Conservation (phyloP, 2,113 vertebrate genomes). For the Peucedramus taeniatus region DNA sequence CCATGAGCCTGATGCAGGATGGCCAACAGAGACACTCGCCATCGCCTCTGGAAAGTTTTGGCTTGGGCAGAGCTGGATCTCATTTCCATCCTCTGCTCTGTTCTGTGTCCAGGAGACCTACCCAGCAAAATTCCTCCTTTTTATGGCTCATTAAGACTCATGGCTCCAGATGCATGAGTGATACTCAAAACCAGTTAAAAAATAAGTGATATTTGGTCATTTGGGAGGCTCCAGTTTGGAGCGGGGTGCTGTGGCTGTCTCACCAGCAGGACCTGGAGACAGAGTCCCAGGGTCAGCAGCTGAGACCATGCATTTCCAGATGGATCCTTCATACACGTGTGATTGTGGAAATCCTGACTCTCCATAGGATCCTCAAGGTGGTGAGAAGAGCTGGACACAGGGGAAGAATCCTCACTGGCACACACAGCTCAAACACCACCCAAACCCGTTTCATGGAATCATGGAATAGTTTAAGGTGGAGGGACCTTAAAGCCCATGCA, state of each 20-base stretch:
- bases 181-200: not conserved
- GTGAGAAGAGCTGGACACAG: not conserved
- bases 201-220: not conserved
- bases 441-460: not conserved
- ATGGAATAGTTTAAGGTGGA: not conserved
- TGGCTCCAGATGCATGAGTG: not conserved
- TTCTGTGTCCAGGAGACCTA: slow-evolving; percentile 22
- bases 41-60: not conserved
- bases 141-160: not conserved
- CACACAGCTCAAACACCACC: accelerated
- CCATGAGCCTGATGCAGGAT: accelerated
- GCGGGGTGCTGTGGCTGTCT: not conserved
- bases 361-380: not conserved
- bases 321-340: accelerated
- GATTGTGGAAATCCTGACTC: not conserved
- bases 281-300: not conserved
- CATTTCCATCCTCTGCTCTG: slow-evolving; percentile 10
- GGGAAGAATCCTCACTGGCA: accelerated
- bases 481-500: not conserved
- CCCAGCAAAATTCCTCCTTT: slow-evolving; percentile 16
- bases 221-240: not conserved
- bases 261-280: not conserved
- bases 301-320: accelerated
- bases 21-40: not conserved
- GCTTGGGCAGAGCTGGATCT: not conserved